Base-by-base conservation (phyloP, 2,888 invertebrate genomes). In the Protophormia terraenovae region DNA sequence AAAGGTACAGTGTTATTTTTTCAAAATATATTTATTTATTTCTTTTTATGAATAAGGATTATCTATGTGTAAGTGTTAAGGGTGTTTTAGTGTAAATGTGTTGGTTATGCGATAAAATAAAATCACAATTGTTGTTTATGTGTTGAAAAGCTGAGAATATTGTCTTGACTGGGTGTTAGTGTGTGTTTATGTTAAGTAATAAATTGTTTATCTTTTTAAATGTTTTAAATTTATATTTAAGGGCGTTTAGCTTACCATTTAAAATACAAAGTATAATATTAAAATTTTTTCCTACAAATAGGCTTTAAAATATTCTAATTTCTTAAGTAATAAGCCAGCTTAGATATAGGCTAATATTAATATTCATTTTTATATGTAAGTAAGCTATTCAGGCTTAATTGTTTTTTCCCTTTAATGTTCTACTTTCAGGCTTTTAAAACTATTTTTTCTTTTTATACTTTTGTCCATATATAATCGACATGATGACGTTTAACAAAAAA, bases 181-280 rank as follows among this genome's bases (percentile, higher is more conserved):
- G 47, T 12, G 5, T 41, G 38, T 66, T 58, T 29, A 29, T 58
- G 45, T 50, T 75, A 3, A 62, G 50, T 50, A 50, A 64, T 53
- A 75, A 73, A 64, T 64, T 60, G 77, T 71, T 71, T 72, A 60
- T 60, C n/a, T 41, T 62, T 64, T 64, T 24, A 4, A 38, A 5
- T 71, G 35, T 16, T 29, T 41, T 41, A 22, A 41, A 19, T 29
- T 66, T 53, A 19, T 24, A n/a, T n/a, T n/a, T n/a, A n/a, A n/a
- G n/a, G n/a, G n/a, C n/a, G n/a, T n/a, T n/a, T n/a, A n/a, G n/a
- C n/a, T n/a, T n/a, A n/a, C n/a, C n/a, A n/a, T n/a, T n/a, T n/a
- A n/a, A n/a, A n/a, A n/a, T n/a, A n/a, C n/a, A n/a, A n/a, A n/a
- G n/a, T n/a, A n/a, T n/a, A n/a, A n/a, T n/a, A n/a, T 58, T 58